phyloP scores from a whole-genome alignment of 2,113 vertebrate species.

The Poecile atricapillus region DNA sequence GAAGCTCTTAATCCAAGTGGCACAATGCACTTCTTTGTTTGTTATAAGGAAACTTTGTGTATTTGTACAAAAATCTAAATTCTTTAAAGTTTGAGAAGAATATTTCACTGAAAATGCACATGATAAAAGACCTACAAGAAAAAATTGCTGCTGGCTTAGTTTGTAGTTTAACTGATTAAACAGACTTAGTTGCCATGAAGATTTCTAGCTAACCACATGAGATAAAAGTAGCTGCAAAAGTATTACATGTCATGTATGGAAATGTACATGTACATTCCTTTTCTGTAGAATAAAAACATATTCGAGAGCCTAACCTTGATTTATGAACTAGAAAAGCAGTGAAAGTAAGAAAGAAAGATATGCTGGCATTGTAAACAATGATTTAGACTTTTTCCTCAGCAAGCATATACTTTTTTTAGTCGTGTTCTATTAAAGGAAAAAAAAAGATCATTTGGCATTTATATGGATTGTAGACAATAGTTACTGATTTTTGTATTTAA shows the following conservation, averaged over 20 bases:
- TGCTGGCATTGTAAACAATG: neutral
- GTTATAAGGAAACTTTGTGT: neutral
- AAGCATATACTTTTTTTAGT: neutral
- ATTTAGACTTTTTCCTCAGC: neutral
- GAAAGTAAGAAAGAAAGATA: neutral
- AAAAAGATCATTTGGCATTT: neutral
- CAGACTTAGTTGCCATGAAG: neutral
- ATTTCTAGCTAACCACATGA: neutral
- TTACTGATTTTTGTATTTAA: neutral
- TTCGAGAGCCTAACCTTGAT: neutral
- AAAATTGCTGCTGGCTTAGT: neutral
- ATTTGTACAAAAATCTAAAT: neutral
- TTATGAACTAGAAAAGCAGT: neutral
- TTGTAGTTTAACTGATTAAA: neutral
- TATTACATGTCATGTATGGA: neutral
- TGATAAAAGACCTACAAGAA: neutral
- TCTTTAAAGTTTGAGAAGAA: neutral
- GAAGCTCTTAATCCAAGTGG: neutral
- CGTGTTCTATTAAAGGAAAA: neutral
- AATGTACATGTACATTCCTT: neutral
- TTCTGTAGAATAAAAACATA: neutral
- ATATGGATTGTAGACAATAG: neutral
- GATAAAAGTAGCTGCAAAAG: neutral
- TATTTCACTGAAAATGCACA: neutral
- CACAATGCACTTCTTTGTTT: neutral